Evolutionary conservation across 2,113 vertebrate species (phyloP).

Genomic region (Hystrix brachyura): DNA sequence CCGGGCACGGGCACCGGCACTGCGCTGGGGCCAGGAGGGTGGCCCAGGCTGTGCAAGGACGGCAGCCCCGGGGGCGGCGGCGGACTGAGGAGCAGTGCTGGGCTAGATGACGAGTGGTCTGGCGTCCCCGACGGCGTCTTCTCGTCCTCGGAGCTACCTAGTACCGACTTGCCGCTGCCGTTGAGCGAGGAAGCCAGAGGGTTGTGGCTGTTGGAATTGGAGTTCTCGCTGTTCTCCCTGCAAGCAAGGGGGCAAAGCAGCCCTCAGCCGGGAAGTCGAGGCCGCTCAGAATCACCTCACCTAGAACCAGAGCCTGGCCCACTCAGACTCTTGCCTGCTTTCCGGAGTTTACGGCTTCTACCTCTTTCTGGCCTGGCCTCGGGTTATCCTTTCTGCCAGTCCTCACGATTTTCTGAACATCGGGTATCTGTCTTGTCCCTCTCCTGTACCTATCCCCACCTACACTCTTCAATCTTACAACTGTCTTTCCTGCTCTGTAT

Average conservation of each 20-base stretch:
- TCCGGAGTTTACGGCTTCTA: not conserved
- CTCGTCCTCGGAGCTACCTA: conserved; percentile 99
- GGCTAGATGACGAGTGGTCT: conserved; percentile 96
- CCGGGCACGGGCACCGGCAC: conserved; percentile 95
- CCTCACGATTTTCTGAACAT: not conserved
- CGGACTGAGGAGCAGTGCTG: conserved; percentile 94
- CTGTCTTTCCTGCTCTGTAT: not conserved
- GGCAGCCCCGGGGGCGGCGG: conserved; percentile 92
- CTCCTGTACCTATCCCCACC: not conserved
- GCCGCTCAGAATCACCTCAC: not conserved
- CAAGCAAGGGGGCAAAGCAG: conserved; percentile 83
- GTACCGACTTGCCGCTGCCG: conserved; percentile 96
- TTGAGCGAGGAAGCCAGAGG: conserved; percentile 97
- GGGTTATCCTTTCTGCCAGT: not conserved
- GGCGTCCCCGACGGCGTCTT: conserved; percentile 98
- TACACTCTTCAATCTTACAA: not conserved
- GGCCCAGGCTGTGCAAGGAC: conserved; percentile 95
- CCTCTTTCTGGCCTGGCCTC: not conserved
- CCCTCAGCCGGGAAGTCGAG: conserved; percentile 66
- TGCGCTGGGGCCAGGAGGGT: conserved; percentile 97
- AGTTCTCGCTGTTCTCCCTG: conserved; percentile 99
- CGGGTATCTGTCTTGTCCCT: not conserved
- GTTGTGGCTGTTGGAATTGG: conserved; percentile 97
- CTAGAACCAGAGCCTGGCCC: not conserved
- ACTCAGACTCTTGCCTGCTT: not conserved